phyloP scores from a whole-genome alignment of 2,888 invertebrate genomes.

The Apocheima hispidaria region DNA sequence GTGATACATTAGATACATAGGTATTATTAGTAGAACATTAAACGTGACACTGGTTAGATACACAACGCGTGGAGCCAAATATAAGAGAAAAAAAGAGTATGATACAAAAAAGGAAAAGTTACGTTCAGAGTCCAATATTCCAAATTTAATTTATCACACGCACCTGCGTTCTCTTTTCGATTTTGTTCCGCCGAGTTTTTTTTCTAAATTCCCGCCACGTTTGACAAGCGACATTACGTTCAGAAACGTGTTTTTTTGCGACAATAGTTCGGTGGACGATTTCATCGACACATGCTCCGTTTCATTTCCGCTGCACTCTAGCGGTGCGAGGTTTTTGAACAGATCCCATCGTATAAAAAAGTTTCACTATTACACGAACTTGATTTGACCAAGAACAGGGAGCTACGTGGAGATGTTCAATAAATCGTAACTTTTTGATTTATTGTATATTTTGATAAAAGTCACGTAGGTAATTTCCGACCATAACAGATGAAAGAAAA shows the following conservation, averaged over 20 bases:
- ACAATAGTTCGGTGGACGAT: constrained; percentile 71
- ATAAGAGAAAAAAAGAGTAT: no score
- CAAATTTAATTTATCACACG: constrained; percentile 46
- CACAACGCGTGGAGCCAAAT: no score
- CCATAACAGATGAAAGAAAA: no score
- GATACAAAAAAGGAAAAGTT: constrained; percentile 32
- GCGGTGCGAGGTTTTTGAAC: constrained; percentile 70
- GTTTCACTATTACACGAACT: constrained; percentile 83
- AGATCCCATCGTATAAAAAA: constrained; percentile 73
- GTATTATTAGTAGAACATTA: no score
- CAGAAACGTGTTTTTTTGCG: constrained; percentile 52
- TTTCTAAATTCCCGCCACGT: constrained; percentile 67
- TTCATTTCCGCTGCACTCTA: constrained; percentile 81
- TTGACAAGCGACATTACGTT: constrained; percentile 66
- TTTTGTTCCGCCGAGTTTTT: constrained; percentile 42
- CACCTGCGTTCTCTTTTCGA: constrained; percentile 46
- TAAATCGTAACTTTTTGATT: neutral
- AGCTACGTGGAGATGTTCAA: constrained; percentile 40
- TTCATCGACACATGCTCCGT: constrained; percentile 74
- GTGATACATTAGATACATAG: no score
- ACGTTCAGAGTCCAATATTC: constrained; percentile 17
- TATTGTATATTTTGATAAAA: no score
- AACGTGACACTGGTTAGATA: no score
- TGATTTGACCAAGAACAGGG: constrained; percentile 73
- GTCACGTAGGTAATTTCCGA: no score